Evolutionary conservation across 2,888 invertebrate species (phyloP), one percentile per base, ranked within the genome.

Genomic region (Stenichneumon culpator): DNA sequence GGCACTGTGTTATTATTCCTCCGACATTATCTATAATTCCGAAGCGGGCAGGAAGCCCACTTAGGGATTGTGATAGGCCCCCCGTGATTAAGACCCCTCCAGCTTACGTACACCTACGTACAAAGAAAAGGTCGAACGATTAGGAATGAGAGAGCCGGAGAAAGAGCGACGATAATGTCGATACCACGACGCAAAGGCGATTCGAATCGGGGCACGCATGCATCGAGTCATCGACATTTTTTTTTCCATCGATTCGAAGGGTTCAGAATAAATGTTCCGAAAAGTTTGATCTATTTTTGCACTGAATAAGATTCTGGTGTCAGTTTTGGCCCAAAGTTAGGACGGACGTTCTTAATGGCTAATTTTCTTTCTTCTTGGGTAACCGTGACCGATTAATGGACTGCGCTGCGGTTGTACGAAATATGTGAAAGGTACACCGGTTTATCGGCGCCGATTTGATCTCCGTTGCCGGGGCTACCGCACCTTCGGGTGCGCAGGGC

Each of bases 21-120:
- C 93, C 92, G 93, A 92, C 93, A 94, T 94, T 94, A 94, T 94
- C 93, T 93, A 93, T 93, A 94, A 94, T 94, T 93, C 93, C 90
- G 93, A 92, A 92, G 91, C 93, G 92, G 77, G 81, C 93, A 94
- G 93, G 93, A 93, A 93, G 93, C 93, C 93, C 93, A 93, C 93
- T 94, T 93, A 93, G 92, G 93, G 90, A 93, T 92, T 93, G 93
- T 93, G 93, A 93, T 93, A 93, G 93, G 93, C 93, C 92, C 93
- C 93, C 92, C 65, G 77, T 93, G 93, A 93, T 94, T 93, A 93
- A 93, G 92, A 91, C 92, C 91, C 91, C 89, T 83, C 88, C 88
- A 87, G 83, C 89, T 90, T 88, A 85, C 88, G 88, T 91, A 92
- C 90, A 91, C 90, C 89, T 89, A 88, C 89, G 89, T 77, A 77